Evolutionary conservation across 2,888 invertebrate genomes (phyloP), one percentile per base, ranked within the genome.

Genomic region (Lithophane leautieri): DNA sequence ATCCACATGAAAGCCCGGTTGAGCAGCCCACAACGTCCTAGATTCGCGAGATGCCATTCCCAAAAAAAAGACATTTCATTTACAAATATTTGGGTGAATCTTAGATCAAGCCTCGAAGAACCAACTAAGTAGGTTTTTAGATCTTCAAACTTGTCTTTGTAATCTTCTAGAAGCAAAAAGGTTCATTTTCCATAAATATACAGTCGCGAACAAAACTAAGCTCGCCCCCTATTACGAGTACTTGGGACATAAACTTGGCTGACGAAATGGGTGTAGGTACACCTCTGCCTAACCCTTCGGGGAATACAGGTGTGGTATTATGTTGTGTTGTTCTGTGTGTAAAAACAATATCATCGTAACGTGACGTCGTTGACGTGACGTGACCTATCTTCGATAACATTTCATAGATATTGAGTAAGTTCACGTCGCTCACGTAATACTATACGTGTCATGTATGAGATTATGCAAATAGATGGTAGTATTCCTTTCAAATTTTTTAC

Each of bases 401-500:
- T 81, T 73, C 40, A 56, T 63, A 65, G 50, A 63, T 67, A 79
- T 66, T 40, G 16, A 66, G 50, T 56, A 65, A 80, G 61, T 77
- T 70, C 77, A 78, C 67, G 71, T 79, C 56, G 56, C 70, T 76
- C 74, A 83, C 79, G 81, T 83, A 79, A 68, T 54, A 54, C 11
- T 22, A 81, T 73, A 89, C 88, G 88, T 89, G 89, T 76, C 74
- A 54, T 58, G 56, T 76, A 28, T 61, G n/a, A 63, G 42, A 78
- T 88, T 84, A 79, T 76, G 81, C 72, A 84, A 82, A 66, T 60
- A 34, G 2, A 54, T 47, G 25, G 50, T 56, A 42, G 16, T 42
- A 61, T 50, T 70, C 7, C n/a, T 62, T 14, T 68, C 22, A 61
- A 12, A 14, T 42, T 34, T 66, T 81, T 58, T n/a, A 44, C 28